Evolutionary conservation across 2,113 vertebrate species (phyloP).

Genomic region (Hippocampus mohnikei): DNA sequence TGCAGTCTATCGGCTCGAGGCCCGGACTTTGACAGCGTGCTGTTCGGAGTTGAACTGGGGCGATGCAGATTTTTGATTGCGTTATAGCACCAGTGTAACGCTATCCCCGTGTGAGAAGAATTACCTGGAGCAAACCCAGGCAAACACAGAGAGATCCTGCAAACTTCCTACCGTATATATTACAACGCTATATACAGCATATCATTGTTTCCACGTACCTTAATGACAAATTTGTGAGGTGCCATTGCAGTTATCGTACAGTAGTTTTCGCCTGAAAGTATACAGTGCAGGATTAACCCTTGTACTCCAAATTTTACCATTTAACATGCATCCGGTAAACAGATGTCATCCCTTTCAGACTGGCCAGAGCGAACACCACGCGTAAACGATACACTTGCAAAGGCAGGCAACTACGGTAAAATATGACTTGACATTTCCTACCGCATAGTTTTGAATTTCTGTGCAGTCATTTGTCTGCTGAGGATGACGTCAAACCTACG

Average conservation of each 20-base stretch:
- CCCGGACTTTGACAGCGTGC: too few relatives aligned
- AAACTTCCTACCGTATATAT: background rate
- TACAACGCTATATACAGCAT: too few relatives aligned
- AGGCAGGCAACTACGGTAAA: background rate
- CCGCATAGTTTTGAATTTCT: conserved; percentile 48
- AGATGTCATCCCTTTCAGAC: background rate
- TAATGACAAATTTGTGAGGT: conserved; percentile 66
- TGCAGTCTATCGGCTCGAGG: too few relatives aligned
- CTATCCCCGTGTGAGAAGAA: too few relatives aligned
- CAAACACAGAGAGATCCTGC: too few relatives aligned
- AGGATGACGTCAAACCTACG: conserved; percentile 40
- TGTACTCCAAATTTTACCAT: background rate
- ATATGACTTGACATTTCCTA: background rate
- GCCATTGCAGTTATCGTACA: conserved; percentile 39
- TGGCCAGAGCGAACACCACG: background rate
- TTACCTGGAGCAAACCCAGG: too few relatives aligned
- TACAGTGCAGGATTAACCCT: background rate
- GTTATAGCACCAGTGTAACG: too few relatives aligned
- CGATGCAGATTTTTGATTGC: too few relatives aligned
- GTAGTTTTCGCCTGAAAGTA: conserved; percentile 21
- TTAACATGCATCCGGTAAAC: background rate
- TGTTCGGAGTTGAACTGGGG: too few relatives aligned
- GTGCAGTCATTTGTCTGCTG: background rate
- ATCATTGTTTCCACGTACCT: conserved; percentile 55
- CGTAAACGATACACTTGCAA: background rate